Evolutionary conservation across 1,140 invertebrate genomes (phyloP).

Genomic region (Drosophila kohkoa): DNA sequence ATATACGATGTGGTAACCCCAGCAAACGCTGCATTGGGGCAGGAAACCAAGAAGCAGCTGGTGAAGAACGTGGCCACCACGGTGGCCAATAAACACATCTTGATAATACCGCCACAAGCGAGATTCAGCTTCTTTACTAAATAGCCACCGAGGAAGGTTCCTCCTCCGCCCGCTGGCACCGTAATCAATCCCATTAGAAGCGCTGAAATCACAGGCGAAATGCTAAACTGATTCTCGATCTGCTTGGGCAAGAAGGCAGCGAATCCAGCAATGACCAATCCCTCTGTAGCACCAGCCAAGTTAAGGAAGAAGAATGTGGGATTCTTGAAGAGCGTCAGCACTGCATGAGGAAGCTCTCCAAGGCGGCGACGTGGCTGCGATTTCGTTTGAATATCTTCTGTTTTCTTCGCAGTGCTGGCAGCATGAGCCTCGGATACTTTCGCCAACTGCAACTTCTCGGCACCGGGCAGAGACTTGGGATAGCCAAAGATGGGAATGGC

Average conservation of each 20-base stretch:
- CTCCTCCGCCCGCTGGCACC: conserved; percentile 90
- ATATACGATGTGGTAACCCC: conserved; percentile 89
- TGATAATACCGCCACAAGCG: conserved; percentile 91
- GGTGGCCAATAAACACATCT: conserved; percentile 89
- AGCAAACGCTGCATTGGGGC: conserved; percentile 90
- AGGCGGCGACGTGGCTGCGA: conserved; percentile 67
- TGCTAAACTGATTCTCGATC: conserved; percentile 93
- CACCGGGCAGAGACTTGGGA: conserved; percentile 89
- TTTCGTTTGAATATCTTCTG: conserved; percentile 1
- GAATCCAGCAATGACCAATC: conserved; percentile 91
- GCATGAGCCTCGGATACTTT: conserved; percentile 90
- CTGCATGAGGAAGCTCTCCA: conserved; percentile 88
- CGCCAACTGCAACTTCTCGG: conserved; percentile 88
- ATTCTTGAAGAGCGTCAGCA: conserved; percentile 89
- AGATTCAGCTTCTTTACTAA: conserved; percentile 91
- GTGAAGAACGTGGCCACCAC: conserved; percentile 87
- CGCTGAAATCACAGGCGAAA: conserved; percentile 90
- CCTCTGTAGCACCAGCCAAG: conserved; percentile 91
- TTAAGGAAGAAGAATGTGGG: conserved; percentile 93
- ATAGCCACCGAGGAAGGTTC: conserved; percentile 93
- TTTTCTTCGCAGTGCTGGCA: conserved; percentile 75
- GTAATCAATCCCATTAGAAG: conserved; percentile 91
- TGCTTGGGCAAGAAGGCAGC: conserved; percentile 93
- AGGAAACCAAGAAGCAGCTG: conserved; percentile 90
- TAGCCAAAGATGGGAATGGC: conserved; percentile 90